Evolutionary conservation across 1,140 invertebrate genomes (phyloP).

Genomic region (Ladona fulva): DNA sequence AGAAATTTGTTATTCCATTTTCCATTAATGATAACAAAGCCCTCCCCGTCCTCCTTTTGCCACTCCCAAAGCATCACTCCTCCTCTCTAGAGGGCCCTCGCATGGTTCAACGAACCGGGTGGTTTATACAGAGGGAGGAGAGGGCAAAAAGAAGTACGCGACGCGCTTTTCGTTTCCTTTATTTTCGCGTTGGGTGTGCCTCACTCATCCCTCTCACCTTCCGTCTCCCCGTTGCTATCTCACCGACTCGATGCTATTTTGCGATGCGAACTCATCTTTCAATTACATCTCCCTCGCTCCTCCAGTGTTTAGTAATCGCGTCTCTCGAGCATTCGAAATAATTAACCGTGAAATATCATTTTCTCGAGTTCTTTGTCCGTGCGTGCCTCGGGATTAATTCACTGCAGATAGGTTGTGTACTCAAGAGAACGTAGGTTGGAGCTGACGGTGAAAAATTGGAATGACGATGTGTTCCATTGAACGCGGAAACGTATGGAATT

Average conservation of each 20-base stretch:
- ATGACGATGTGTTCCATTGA: too few species aligned
- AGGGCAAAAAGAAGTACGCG: background rate
- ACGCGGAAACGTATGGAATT: too few species aligned
- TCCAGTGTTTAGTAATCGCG: too few species aligned
- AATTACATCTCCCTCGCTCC: too few species aligned
- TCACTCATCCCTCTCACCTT: background rate
- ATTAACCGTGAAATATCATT: too few species aligned
- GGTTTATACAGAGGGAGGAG: background rate
- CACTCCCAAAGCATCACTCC: background rate
- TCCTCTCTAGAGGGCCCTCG: background rate
- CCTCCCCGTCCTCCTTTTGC: background rate
- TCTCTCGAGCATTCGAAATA: too few species aligned
- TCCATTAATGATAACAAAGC: background rate
- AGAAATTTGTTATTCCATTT: too few species aligned
- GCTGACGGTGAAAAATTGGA: too few species aligned
- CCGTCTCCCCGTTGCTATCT: background rate
- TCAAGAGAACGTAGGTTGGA: too few species aligned
- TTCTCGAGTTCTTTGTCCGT: too few species aligned
- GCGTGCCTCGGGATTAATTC: background rate
- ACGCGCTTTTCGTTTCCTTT: background rate
- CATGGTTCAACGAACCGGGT: slow-evolving; percentile 6
- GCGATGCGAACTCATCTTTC: too few species aligned
- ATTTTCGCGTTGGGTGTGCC: background rate
- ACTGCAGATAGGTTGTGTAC: background rate
- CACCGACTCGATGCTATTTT: too few species aligned